Base-by-base conservation (phyloP, 1,140 invertebrate species). In the Eumeta japonica region DNA sequence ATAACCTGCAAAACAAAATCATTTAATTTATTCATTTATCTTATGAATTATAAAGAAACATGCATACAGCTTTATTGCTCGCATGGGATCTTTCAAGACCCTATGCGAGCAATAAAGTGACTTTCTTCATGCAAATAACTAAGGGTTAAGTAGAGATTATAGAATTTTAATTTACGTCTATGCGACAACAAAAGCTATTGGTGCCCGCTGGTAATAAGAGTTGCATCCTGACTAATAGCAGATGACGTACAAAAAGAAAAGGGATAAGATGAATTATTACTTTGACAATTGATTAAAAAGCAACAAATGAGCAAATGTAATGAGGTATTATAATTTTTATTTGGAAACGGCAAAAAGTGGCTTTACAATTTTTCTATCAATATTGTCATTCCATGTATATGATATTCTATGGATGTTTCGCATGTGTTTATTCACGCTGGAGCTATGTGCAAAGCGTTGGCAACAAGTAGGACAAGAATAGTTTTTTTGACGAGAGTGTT, bases 401-500 rank as follows among this genome's bases (percentile, higher is more conserved):
- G 63, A 47, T 16, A 72, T 44, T 3, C 62, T 59, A 46, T 77
- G 75, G 3, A 67, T 49, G 15, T 54, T 64, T 10, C 55, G 48
- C 62, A 75, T 71, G 39, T 77, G 75, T 48, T 73, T 75, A 35
- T 77, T 77, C 1, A 75, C 52, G 39, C 65, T 73, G 2, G 64
- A 52, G 34, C 71, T 73, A 15, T 74, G 64, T 28, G 58, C 67
- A 41, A 81, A 82, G 24, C 55, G 58, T 41, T 77, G 75, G 2
- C 65, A 56, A 44, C 80, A 82, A 3, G 65, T 58, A 1, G 77
- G 71, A 43, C 82, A 84, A 1, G 64, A 55, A 41, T 76, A 83
- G 3, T 79, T 80, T 50, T 82, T 82, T 28, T 80, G 77, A 0
- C 60, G 65, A 0, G 77, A 78, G 51, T 82, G 80, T 24, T 77